These are phyloP conservation scores for Rhodeus uyekii DNA, from an alignment of 2,797 vertebrate genomes.

Conservation along the genomic window DNA sequence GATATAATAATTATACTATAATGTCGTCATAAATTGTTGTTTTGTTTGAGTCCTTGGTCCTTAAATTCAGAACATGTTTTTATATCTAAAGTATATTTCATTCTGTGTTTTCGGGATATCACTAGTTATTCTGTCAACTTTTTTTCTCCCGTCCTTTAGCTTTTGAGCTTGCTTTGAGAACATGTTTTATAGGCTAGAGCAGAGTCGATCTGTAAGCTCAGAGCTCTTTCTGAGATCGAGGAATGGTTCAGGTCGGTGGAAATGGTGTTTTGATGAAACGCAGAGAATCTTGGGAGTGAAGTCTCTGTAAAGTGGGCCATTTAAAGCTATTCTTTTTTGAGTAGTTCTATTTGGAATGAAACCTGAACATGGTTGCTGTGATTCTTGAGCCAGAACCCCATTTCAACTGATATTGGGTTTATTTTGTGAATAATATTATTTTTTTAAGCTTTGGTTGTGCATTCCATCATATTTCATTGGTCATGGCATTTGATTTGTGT, in stretches of 20 bases:
- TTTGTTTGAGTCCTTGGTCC: no score
- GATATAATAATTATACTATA: background rate
- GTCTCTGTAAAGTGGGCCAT: background rate
- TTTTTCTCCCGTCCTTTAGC: background rate
- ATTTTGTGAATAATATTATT: background rate
- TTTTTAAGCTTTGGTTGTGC: background rate
- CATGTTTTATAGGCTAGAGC: background rate
- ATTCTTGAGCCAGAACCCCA: background rate
- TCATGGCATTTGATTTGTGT: conserved; percentile 9
- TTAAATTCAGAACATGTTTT: background rate
- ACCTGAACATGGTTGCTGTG: background rate
- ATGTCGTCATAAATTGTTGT: no score
- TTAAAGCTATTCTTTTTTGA: background rate
- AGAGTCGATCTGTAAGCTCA: background rate
- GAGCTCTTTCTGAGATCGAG: background rate
- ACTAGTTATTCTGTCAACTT: background rate
- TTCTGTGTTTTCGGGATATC: background rate
- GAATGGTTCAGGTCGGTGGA: background rate
- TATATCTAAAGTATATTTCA: background rate
- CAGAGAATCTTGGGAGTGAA: background rate
- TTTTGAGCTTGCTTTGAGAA: background rate
- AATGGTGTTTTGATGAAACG: background rate
- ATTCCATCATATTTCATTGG: background rate
- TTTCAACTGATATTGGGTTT: background rate
- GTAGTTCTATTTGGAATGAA: background rate